Evolutionary conservation across 2,888 invertebrate genomes (phyloP).

Genomic region (Mactromeris polynyma): DNA sequence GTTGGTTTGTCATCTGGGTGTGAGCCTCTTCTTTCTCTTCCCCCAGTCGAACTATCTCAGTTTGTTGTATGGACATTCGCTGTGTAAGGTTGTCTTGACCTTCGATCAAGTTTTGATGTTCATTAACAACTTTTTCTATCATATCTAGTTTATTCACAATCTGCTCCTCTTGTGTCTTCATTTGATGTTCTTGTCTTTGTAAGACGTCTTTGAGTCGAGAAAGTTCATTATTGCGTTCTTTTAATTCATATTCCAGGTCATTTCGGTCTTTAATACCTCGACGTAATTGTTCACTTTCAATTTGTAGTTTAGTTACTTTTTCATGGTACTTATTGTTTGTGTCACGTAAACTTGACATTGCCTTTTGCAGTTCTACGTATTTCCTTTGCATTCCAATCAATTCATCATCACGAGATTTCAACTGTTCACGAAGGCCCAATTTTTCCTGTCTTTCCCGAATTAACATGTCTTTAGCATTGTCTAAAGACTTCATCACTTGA

Average conservation of each 20-base stretch:
- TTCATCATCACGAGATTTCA: conserved; percentile 69
- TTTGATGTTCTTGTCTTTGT: conserved; percentile 69
- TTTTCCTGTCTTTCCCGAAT: conserved; percentile 75
- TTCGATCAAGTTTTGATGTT: conserved; percentile 68
- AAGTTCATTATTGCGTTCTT: conserved; percentile 67
- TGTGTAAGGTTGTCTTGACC: conserved; percentile 73
- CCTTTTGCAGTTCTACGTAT: conserved; percentile 75
- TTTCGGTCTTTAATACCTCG: conserved; percentile 66
- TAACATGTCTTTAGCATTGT: conserved; percentile 74
- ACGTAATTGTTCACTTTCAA: conserved; percentile 74
- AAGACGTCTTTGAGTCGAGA: conserved; percentile 64
- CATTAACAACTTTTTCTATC: conserved; percentile 71
- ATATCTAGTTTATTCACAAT: conserved; percentile 71
- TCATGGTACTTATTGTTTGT: conserved; percentile 77
- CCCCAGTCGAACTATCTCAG: conserved; percentile 66
- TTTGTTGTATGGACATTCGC: conserved; percentile 62
- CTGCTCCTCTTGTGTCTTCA: conserved; percentile 67
- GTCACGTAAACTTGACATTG: conserved; percentile 73
- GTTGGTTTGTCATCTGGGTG: conserved; percentile 69
- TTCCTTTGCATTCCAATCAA: conserved; percentile 73
- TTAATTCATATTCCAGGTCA: conserved; percentile 69
- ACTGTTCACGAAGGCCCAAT: conserved; percentile 68
- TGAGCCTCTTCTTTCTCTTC: conserved; percentile 72
- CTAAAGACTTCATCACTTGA: conserved; percentile 76
- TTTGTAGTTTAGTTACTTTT: conserved; percentile 75